phyloP scores from a whole-genome alignment of 2,888 invertebrate species.

The Cantharis nigra region DNA sequence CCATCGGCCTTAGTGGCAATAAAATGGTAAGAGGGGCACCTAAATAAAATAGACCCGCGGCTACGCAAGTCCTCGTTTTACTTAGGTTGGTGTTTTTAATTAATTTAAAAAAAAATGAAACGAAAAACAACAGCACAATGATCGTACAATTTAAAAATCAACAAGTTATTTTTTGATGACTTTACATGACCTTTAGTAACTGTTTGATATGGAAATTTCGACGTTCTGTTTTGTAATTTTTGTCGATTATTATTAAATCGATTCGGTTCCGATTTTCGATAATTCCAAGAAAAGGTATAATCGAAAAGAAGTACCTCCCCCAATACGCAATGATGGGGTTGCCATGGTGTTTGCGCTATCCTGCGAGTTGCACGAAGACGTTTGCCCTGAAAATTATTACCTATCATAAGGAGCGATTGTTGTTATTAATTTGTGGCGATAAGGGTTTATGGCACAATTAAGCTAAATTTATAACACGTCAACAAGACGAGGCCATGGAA shows the following conservation, averaged over 20 bases:
- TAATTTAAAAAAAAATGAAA: background rate
- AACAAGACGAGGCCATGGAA: conserved; percentile 46
- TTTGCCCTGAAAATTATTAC: background rate
- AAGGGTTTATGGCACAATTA: conserved; percentile 36
- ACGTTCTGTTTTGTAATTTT: background rate
- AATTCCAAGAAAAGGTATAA: background rate
- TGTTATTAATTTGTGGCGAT: conserved; percentile 3
- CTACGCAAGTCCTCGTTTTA: background rate
- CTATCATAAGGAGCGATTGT: conserved; percentile 4
- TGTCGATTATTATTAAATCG: background rate
- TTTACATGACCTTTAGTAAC: conserved; percentile 11
- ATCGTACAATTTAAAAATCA: conserved; percentile 5
- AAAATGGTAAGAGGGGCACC: background rate
- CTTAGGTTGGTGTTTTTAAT: background rate
- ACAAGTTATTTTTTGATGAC: conserved; percentile 13
- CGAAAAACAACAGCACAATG: background rate
- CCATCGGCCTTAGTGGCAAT: background rate
- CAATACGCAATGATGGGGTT: conserved; percentile 3
- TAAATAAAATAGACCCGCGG: background rate
- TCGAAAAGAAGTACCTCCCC: background rate
- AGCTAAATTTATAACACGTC: conserved; percentile 34
- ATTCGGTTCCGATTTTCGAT: conserved; percentile 5
- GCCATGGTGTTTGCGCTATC: conserved; percentile 18
- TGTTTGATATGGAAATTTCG: conserved; percentile 17
- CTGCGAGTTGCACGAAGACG: background rate